Percentiles rank a stretch among this genome's conserved stretches.
These are phyloP conservation scores for Gymnogyps californianus DNA, from an alignment of 2,113 vertebrate species.

Conservation along the genomic window DNA sequence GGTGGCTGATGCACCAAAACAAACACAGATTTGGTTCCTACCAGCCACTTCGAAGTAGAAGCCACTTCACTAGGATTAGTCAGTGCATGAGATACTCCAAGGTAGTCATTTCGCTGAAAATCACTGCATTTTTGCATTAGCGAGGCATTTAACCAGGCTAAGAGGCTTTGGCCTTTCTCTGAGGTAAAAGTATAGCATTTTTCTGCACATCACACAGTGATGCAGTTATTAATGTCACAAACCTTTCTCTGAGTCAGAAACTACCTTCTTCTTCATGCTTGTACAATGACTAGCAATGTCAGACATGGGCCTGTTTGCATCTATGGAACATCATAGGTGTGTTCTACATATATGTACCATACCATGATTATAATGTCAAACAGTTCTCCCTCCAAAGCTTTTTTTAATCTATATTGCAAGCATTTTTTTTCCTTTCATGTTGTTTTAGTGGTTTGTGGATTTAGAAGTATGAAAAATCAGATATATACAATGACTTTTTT, in stretches of 20 bases:
- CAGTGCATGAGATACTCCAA: background rate
- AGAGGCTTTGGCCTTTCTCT: accelerated
- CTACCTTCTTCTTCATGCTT: background rate
- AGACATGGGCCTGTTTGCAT: background rate
- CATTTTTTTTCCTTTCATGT: background rate
- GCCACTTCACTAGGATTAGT: background rate
- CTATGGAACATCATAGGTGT: background rate
- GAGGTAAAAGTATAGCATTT: background rate
- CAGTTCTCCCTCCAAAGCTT: background rate
- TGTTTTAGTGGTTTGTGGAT: background rate
- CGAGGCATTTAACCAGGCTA: background rate
- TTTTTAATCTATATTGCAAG: background rate
- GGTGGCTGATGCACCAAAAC: too few relatives aligned
- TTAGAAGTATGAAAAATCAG: background rate
- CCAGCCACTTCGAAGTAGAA: background rate
- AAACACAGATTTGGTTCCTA: background rate
- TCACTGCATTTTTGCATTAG: background rate
- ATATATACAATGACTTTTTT: background rate
- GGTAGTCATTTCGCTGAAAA: background rate
- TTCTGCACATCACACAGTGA: background rate
- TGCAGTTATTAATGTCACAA: background rate
- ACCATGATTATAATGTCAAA: background rate
- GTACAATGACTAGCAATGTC: background rate
- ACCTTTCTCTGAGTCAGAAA: background rate
- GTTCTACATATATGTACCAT: background rate